A percentile compares a stretch with the other conserved stretches of the same genome.
phyloP scores from a whole-genome alignment of 2,888 invertebrate species.

The Phengaris arion region DNA sequence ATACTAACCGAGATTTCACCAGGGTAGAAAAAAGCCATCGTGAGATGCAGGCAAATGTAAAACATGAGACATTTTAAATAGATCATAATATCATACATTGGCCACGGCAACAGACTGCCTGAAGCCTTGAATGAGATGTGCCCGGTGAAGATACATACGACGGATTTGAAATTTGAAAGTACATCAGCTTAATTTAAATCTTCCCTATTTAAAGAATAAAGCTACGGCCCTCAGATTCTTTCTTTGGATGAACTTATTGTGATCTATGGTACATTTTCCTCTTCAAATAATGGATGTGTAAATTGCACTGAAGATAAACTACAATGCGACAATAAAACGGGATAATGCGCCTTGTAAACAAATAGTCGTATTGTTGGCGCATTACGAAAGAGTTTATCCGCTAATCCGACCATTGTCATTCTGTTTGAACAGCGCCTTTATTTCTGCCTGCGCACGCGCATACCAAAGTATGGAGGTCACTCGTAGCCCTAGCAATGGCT shows the following conservation, averaged over 20 bases:
- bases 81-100: not conserved
- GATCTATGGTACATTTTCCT: not conserved
- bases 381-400: slow-evolving; percentile 37
- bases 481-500: not conserved
- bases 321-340: slow-evolving; percentile 4
- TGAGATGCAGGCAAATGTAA: not conserved
- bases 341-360: slow-evolving; percentile 28
- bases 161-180: no score
- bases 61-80: not conserved
- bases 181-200: no score
- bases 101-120: not conserved
- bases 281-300: slow-evolving; percentile 14
- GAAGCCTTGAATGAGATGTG: no score
- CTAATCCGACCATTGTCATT: slow-evolving; percentile 38
- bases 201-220: no score
- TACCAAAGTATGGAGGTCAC: not conserved
- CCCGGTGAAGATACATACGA: no score
- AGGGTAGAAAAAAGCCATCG: not conserved
- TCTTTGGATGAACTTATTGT: not conserved
- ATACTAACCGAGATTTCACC: not conserved
- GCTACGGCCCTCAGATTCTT: not conserved
- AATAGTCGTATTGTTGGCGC: slow-evolving; percentile 31
- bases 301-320: not conserved
- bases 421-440: slow-evolving; percentile 30
- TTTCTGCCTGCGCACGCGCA: slow-evolving; percentile 13